These are phyloP conservation scores for Ahaetulla prasina DNA, from an alignment of 2,113 vertebrate species.

Conservation along the genomic window DNA sequence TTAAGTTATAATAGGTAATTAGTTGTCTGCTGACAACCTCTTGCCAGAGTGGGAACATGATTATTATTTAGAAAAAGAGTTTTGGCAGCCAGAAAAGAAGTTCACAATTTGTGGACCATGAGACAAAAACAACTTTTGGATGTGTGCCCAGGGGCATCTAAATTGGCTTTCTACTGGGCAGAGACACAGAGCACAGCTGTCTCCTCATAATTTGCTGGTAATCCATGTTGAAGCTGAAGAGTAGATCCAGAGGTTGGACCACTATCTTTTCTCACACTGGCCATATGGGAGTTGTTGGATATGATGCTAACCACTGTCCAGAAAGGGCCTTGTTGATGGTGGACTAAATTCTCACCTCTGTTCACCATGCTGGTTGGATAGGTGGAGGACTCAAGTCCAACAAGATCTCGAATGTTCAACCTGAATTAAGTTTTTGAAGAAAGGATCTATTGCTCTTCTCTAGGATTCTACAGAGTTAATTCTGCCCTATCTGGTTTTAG, in stretches of 20 bases:
- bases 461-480: neutral
- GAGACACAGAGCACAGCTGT: neutral
- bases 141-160: neutral
- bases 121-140: neutral
- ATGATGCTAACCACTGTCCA: neutral
- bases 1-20: neutral
- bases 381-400: neutral
- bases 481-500: neutral
- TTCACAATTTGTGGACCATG: neutral
- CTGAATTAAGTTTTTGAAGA: neutral
- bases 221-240: neutral
- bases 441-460: neutral
- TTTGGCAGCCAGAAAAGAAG: neutral
- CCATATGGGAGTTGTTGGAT: neutral
- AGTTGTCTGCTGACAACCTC: neutral
- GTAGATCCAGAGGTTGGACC: neutral
- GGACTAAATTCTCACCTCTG: neutral
- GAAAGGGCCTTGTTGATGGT: neutral
- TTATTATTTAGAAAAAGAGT: neutral
- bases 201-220: neutral
- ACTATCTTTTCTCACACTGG: neutral
- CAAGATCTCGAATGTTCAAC: neutral
- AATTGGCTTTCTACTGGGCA: neutral
- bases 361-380: neutral
- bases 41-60: neutral